These are phyloP conservation scores for Mastomys coucha DNA, from an alignment of 2,113 vertebrate species.

Conservation along the genomic window DNA sequence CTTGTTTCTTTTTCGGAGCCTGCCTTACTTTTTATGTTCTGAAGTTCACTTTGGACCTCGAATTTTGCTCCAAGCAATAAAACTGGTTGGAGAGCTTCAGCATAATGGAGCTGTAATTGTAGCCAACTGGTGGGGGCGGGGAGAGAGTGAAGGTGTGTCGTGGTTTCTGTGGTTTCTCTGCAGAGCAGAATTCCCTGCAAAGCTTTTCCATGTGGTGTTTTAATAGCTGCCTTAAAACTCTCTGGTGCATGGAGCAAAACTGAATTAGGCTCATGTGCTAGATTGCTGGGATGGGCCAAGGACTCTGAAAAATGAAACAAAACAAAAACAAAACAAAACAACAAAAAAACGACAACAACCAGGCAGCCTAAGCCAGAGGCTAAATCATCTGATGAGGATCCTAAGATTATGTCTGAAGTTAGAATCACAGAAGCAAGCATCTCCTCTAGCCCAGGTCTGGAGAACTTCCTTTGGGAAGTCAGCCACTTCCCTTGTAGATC, in stretches of 20 bases:
- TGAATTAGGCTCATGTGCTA: conserved; percentile 79
- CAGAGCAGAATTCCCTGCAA: conserved; percentile 83
- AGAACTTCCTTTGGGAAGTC: conserved; percentile 9
- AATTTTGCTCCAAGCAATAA: conserved; percentile 84
- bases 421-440: background rate
- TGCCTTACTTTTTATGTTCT: conserved; percentile 81
- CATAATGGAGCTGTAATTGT: conserved; percentile 78
- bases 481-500: background rate
- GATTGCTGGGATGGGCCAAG: conserved; percentile 71
- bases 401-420: background rate
- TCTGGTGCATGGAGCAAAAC: conserved; percentile 80
- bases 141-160: conserved; percentile 82
- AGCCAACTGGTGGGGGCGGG: conserved; percentile 79
- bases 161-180: conserved; percentile 83
- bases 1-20: conserved; percentile 78
- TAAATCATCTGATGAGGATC: conserved; percentile 39
- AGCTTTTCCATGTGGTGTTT: conserved; percentile 84
- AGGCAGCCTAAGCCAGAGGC: conserved; percentile 39
- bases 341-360: background rate
- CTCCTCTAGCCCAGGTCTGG: conserved; percentile 9
- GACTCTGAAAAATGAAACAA: conserved; percentile 48
- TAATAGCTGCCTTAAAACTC: conserved; percentile 84
- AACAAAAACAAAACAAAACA: too few species aligned
- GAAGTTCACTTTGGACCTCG: conserved; percentile 83
- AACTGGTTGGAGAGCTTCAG: conserved; percentile 74